A percentile compares a stretch with the other conserved stretches of the same genome.
phyloP scores from a whole-genome alignment of 2,113 vertebrate genomes.

The Emydocephalus ijimae region DNA sequence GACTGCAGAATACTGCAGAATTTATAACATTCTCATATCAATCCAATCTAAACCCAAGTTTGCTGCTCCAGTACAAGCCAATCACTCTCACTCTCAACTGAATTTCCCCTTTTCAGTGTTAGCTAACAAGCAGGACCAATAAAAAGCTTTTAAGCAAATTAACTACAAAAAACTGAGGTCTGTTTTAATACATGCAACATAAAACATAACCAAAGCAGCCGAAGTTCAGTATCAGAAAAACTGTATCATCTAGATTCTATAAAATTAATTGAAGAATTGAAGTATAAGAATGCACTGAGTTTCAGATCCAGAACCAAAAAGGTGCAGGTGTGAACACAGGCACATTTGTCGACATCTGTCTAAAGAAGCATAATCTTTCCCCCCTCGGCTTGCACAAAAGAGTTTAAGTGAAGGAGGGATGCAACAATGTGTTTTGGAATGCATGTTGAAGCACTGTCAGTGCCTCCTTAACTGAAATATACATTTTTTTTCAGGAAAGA shows the following conservation, averaged over 20 bases:
- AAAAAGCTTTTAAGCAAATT: neutral
- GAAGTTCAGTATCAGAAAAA: neutral
- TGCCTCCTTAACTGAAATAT: neutral
- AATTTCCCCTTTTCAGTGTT: neutral
- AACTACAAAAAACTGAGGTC: neutral
- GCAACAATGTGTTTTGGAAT: neutral
- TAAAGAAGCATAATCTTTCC: neutral
- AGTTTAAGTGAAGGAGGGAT: neutral
- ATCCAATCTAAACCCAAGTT: neutral
- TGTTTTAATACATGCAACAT: neutral
- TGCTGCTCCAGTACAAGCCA: neutral
- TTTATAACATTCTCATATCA: neutral
- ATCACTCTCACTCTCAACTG: neutral
- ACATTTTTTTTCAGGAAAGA: neutral
- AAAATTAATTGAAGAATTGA: neutral
- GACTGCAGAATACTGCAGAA: neutral
- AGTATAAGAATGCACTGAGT: neutral
- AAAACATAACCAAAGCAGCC: neutral
- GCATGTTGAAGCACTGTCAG: neutral
- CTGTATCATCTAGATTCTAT: neutral
- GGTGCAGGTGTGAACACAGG: neutral
- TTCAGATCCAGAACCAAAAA: neutral
- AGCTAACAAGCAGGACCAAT: neutral
- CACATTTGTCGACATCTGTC: neutral
- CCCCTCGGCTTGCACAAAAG: no score